Evolutionary conservation across 1,140 invertebrate species (phyloP).

Genomic region (Stratiolaelaps scimitus): DNA sequence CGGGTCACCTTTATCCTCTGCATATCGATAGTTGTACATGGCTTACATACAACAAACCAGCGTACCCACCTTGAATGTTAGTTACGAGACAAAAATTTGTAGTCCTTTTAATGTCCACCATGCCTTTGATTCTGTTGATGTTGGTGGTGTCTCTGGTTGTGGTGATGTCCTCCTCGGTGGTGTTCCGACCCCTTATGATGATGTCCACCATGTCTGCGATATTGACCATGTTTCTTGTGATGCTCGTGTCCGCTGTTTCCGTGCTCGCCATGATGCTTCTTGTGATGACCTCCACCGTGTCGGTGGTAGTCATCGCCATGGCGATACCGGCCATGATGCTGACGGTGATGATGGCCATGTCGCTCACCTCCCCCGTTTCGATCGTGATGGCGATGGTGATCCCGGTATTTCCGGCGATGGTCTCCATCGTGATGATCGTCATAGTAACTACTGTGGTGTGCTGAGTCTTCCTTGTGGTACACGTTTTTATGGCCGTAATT

Average conservation of each 20-base stretch:
- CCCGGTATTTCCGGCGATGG: slow-evolving; percentile 30
- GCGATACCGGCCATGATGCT: slow-evolving; percentile 32
- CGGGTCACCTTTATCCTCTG: too few relatives aligned
- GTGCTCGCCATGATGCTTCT: slow-evolving; percentile 13
- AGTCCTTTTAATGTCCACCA: slow-evolving; percentile 9
- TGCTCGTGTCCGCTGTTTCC: slow-evolving; percentile 31
- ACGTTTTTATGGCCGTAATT: slow-evolving; percentile 34
- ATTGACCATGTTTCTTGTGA: slow-evolving; percentile 33
- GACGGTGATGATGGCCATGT: slow-evolving; percentile 33
- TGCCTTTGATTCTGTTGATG: neutral
- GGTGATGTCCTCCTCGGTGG: neutral
- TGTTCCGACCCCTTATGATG: neutral
- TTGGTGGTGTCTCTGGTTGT: neutral
- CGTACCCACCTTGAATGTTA: too few relatives aligned
- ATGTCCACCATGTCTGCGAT: neutral
- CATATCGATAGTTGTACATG: too few relatives aligned
- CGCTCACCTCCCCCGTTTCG: slow-evolving; percentile 32
- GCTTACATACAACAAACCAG: too few relatives aligned
- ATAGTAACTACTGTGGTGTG: slow-evolving; percentile 33
- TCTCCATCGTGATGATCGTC: slow-evolving; percentile 32
- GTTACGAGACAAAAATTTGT: too few relatives aligned
- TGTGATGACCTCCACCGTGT: slow-evolving; percentile 10
- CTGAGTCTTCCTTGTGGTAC: slow-evolving; percentile 35
- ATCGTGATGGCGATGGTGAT: slow-evolving; percentile 34
- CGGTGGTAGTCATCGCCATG: slow-evolving; percentile 6